Evolutionary conservation across 2,113 vertebrate genomes (phyloP).

Genomic region (Ursus arctos): DNA sequence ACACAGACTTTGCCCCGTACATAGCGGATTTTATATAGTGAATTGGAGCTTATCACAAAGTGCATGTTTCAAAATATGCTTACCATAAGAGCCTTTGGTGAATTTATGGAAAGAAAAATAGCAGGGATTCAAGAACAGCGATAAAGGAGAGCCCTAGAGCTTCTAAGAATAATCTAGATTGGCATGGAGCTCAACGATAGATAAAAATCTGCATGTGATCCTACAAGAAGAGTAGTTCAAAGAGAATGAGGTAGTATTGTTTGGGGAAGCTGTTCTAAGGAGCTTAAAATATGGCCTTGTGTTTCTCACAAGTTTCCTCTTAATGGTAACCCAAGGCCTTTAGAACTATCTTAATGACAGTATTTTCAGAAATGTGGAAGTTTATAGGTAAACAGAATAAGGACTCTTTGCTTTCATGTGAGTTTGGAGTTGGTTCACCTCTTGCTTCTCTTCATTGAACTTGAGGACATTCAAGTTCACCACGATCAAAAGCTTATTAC

Average conservation of each 20-base stretch:
- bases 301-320: not conserved
- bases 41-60: not conserved
- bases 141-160: not conserved
- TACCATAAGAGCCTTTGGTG: not conserved
- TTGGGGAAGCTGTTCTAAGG: not conserved
- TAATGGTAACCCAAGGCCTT: not conserved
- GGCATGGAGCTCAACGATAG: not conserved
- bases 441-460: slow-evolving; percentile 12
- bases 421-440: not conserved
- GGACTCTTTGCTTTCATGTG: not conserved
- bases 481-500: not conserved
- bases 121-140: not conserved
- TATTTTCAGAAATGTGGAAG: not conserved
- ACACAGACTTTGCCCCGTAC: not conserved
- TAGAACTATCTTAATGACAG: not conserved
- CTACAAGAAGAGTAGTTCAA: not conserved
- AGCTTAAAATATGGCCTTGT: not conserved
- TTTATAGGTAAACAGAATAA: not conserved
- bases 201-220: not conserved
- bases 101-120: not conserved
- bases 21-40: not conserved
- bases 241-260: not conserved
- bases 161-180: not conserved
- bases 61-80: not conserved
- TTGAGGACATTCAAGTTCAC: slow-evolving; percentile 5